Evolutionary conservation across 1,140 invertebrate species (phyloP), one percentile per base, ranked within the genome.

Genomic region (Dufourea novaeangliae): DNA sequence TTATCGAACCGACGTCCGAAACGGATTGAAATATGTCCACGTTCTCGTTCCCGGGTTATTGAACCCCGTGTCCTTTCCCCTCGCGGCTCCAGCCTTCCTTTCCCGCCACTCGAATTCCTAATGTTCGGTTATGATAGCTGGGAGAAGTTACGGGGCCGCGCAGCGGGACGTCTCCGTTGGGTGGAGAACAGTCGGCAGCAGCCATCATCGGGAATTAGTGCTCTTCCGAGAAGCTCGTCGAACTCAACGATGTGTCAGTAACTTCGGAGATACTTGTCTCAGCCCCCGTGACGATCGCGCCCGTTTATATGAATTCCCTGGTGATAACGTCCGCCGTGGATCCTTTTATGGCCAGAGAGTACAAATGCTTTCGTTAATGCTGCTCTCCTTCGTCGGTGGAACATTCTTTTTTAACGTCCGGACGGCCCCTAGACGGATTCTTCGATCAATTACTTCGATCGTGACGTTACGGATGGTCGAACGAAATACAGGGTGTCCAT

Each of bases 121-220:
- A 86, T 83, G 85, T 85, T 82, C 76, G 73, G 83, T 86, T 84
- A 76, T 81, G 82, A 82, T 84, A 71, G 82, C 39, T 61, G 52
- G 32, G 77, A 75, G 72, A 86, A 86, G 73, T 86, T 86, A 86
- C 70, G 80, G 61, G 70, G 66, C 77, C 73, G 71, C 20, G 22
- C 84, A 80, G 84, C 80, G 67, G 84, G 84, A 83, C 57, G 52
- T 82, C 64, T 37, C n/a, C 56, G 61, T 80, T 80, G 66, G 80
- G 66, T 78, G 79, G 70, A 80, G 82, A 84, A 84, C 50, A 84
- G 63, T 72, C 62, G 32, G 72, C 71, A 72, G 80, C 74, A 75
- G 71, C 78, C 82, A 82, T 87, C 79, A 78, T 87, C 79, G 77
- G 44, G 80, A 87, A 84, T 82, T 85, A 86, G 84, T 87, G 67